phyloP scores from a whole-genome alignment of 2,888 invertebrate species.

The Drosophila buzzatii region DNA sequence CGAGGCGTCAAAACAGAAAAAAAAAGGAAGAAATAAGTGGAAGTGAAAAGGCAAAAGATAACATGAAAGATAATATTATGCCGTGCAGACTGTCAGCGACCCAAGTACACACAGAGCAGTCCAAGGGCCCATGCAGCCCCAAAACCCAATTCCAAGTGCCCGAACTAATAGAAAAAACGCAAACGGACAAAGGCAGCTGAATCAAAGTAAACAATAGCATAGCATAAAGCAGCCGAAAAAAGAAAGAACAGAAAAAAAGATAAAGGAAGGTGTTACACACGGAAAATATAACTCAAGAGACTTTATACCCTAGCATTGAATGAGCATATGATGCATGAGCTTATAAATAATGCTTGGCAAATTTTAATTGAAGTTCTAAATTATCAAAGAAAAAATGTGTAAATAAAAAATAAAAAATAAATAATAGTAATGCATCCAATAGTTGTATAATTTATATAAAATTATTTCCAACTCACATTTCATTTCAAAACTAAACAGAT shows the following conservation, averaged over 20 bases:
- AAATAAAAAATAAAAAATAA: too few relatives aligned
- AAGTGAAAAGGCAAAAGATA: constrained; percentile 72
- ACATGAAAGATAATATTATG: constrained; percentile 79
- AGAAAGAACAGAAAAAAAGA: constrained; percentile 12
- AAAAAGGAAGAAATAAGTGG: constrained; percentile 25
- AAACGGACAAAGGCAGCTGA: constrained; percentile 48
- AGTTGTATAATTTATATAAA: too few relatives aligned
- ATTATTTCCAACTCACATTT: too few relatives aligned
- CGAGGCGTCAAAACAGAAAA: constrained; percentile 49
- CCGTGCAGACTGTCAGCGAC: constrained; percentile 36
- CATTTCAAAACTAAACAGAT: too few relatives aligned
- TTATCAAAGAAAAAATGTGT: too few relatives aligned
- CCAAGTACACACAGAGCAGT: constrained; percentile 20
- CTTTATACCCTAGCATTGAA: not conserved
- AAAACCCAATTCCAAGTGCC: constrained; percentile 17
- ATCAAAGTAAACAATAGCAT: constrained; percentile 50
- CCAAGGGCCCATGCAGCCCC: not conserved
- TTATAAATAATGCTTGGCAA: not conserved
- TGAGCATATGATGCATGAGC: not conserved
- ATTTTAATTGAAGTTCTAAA: not conserved
- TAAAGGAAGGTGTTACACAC: not conserved
- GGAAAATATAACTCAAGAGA: not conserved
- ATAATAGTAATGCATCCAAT: too few relatives aligned
- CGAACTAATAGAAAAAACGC: constrained; percentile 62
- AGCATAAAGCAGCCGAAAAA: constrained; percentile 33